Evolutionary conservation across 1,140 invertebrate species (phyloP), one percentile per base, ranked within the genome.

Genomic region (Riptortus pedestris): DNA sequence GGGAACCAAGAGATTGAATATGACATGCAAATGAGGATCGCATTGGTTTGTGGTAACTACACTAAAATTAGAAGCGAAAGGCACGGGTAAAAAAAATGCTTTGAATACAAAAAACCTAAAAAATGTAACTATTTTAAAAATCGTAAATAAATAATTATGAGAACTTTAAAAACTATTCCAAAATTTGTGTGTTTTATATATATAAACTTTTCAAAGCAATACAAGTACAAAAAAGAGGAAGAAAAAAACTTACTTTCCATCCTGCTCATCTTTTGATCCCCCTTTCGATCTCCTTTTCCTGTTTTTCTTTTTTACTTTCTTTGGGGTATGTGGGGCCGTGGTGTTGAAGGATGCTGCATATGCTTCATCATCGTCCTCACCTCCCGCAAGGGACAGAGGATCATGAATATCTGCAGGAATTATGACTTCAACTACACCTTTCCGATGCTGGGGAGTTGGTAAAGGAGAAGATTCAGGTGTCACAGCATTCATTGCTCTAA

Each of bases 401-500:
- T 96, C 93, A 68, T 85, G 81, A 64, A 93, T 91, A 75, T 96
- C 93, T 29, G 87, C 87, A 55, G 93, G 93, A 72, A 96, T 93
- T 27, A 93, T 88, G 0, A 96, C 91, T 75, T 93, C 88, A 62
- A 95, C 85, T 69, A 84, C 83, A 62, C 86, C 88, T 70, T 86
- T 87, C 59, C 88, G 83, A 60, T 89, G 83, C 48, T 85, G 83
- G 33, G 91, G 90, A 48, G 87, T 90, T n/a, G 90, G 90, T 43
- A 93, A 73, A 1, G 92, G 93, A 65, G 90, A 92, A 11, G 88
- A 90, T 69, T 89, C 84, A 57, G 91, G 90, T 9, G 92, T 94
- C 0, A 87, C 84, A 31, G 90, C 87, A 77, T 93, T 93, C 78
- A 91, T 85, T 29, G 85, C 84, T 70, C 73, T 67, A 69, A 33